phyloP scores from a whole-genome alignment of 2,113 vertebrate genomes.

The Labrus mixtus region DNA sequence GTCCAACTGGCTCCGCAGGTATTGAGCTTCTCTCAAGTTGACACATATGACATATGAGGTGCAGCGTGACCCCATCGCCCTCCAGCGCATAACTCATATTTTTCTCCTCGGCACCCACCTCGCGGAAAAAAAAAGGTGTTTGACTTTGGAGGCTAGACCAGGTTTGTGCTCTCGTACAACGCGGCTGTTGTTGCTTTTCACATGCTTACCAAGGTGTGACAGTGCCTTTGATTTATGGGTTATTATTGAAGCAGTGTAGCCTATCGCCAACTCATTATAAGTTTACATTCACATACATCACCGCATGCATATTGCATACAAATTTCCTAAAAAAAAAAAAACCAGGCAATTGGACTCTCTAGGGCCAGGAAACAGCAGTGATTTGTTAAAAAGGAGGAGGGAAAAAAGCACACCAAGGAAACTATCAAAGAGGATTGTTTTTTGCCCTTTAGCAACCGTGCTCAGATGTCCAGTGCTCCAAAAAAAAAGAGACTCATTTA shows the following conservation, averaged over 20 bases:
- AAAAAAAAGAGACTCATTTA: slow-evolving; percentile 74
- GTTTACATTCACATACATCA: slow-evolving; percentile 84
- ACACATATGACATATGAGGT: slow-evolving; percentile 81
- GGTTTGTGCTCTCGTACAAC: slow-evolving; percentile 58
- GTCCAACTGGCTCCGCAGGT: slow-evolving; percentile 72
- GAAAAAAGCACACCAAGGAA: slow-evolving; percentile 19
- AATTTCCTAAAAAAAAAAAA: slow-evolving; percentile 54
- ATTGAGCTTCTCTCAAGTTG: slow-evolving; percentile 72
- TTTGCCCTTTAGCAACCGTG: slow-evolving; percentile 72
- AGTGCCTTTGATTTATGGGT: slow-evolving; percentile 83
- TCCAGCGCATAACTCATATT: slow-evolving; percentile 69
- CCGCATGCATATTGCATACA: slow-evolving; percentile 73
- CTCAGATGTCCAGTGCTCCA: slow-evolving; percentile 56
- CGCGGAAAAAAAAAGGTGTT: slow-evolving; percentile 70
- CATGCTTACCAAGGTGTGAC: slow-evolving; percentile 76
- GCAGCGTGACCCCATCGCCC: slow-evolving; percentile 68
- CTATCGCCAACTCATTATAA: slow-evolving; percentile 83
- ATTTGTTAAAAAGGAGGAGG: slow-evolving; percentile 50
- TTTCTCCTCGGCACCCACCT: slow-evolving; percentile 48
- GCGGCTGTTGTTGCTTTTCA: slow-evolving; percentile 74
- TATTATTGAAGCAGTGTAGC: slow-evolving; percentile 84
- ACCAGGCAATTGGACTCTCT: slow-evolving; percentile 44
- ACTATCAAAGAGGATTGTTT: slow-evolving; percentile 65
- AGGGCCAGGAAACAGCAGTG: slow-evolving; percentile 19
- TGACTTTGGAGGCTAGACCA: slow-evolving; percentile 71